These are phyloP conservation scores for Plagodis pulveraria DNA, from an alignment of 2,888 invertebrate genomes.

Conservation along the genomic window DNA sequence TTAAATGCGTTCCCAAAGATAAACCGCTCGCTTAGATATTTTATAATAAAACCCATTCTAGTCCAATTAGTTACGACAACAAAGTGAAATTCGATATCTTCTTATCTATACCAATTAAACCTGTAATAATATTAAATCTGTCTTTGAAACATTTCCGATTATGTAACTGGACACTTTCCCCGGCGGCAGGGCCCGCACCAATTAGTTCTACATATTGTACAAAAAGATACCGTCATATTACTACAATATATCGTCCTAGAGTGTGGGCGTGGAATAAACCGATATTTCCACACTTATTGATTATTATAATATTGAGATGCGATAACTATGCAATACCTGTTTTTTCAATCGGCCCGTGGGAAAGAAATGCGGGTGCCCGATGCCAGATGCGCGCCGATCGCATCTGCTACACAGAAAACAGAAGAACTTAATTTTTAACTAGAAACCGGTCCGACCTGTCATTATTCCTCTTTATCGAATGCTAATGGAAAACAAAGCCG, in stretches of 20 bases:
- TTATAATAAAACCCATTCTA: slow-evolving; percentile 34
- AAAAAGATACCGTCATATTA: slow-evolving; percentile 29
- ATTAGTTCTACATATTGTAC: slow-evolving; percentile 50
- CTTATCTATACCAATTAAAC: slow-evolving; percentile 39
- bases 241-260: slow-evolving; percentile 20
- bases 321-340: slow-evolving; percentile 54
- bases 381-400: slow-evolving; percentile 53
- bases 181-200: slow-evolving; percentile 40
- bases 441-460: slow-evolving; percentile 58
- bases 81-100: slow-evolving; percentile 45
- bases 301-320: slow-evolving; percentile 57
- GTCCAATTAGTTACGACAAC: slow-evolving; percentile 42
- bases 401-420: slow-evolving; percentile 64
- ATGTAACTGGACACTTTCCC: slow-evolving; percentile 41
- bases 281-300: slow-evolving; percentile 56
- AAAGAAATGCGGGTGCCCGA: slow-evolving; percentile 61
- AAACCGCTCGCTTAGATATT: slow-evolving; percentile 9
- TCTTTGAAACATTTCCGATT: slow-evolving; percentile 36
- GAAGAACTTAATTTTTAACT: slow-evolving; percentile 67
- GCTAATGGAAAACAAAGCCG: slow-evolving; percentile 30
- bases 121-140: slow-evolving; percentile 42
- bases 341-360: slow-evolving; percentile 71
- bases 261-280: slow-evolving; percentile 16
- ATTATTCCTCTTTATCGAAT: slow-evolving; percentile 56
- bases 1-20: slow-evolving; percentile 18